These are phyloP conservation scores for Olivierus martensii DNA, from an alignment of 1,140 invertebrate genomes.

Conservation along the genomic window DNA sequence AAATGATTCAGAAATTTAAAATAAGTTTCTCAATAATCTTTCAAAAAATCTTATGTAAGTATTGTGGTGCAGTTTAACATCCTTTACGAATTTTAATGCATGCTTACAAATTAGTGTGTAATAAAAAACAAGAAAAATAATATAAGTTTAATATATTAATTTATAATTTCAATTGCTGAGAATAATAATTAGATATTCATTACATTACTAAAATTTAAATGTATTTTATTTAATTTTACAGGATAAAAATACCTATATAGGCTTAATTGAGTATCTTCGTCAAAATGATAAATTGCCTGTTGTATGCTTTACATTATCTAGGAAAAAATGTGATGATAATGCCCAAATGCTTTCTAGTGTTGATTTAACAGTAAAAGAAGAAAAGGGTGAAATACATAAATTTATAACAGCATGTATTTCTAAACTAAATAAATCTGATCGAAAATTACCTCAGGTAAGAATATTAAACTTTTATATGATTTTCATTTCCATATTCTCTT, in stretches of 20 bases:
- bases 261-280: slow-evolving; percentile 21
- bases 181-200: too few species aligned
- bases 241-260: slow-evolving; percentile 6
- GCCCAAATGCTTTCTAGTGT: slow-evolving; percentile 45
- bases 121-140: too few species aligned
- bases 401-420: slow-evolving; percentile 75
- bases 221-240: background rate
- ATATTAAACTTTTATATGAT: too few species aligned
- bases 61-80: too few species aligned
- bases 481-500: too few species aligned
- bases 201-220: background rate
- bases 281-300: slow-evolving; percentile 81
- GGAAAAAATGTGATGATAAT: slow-evolving; percentile 73
- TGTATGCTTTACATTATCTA: slow-evolving; percentile 85
- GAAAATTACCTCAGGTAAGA: slow-evolving; percentile 70
- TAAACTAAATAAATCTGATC: slow-evolving; percentile 70
- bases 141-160: too few species aligned
- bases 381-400: slow-evolving; percentile 63
- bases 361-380: slow-evolving; percentile 65
- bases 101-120: too few species aligned
- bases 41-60: too few species aligned
- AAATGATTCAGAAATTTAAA: too few species aligned
- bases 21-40: too few species aligned
- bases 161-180: too few species aligned
- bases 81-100: too few species aligned